Evolutionary conservation across 1,140 invertebrate species (phyloP).

Genomic region (Bombus fervidus): DNA sequence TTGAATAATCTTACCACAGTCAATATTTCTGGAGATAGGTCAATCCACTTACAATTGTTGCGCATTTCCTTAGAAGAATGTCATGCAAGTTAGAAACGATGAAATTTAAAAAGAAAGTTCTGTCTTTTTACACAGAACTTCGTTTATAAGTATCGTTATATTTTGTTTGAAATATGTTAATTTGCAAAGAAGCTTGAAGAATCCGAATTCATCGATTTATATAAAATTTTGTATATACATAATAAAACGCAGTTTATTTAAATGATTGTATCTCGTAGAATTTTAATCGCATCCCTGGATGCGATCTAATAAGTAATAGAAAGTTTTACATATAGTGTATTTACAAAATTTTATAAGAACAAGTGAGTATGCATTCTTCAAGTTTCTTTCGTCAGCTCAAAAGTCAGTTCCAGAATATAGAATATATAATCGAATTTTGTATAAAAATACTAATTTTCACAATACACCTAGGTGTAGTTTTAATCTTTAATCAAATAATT

Average conservation of each 20-base stretch:
- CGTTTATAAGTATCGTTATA: slow-evolving; percentile 28
- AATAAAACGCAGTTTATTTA: background rate
- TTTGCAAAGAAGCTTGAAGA: background rate
- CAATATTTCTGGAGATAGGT: slow-evolving; percentile 35
- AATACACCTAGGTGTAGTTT: slow-evolving; percentile 5
- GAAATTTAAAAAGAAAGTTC: slow-evolving; percentile 14
- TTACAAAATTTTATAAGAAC: slow-evolving; percentile 7
- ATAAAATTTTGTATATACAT: background rate
- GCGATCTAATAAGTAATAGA: background rate
- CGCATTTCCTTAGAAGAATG: slow-evolving; percentile 2
- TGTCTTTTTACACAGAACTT: slow-evolving; percentile 6
- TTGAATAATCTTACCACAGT: slow-evolving; percentile 37
- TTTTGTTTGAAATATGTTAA: slow-evolving; percentile 32
- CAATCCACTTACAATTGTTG: slow-evolving; percentile 39
- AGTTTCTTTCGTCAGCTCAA: background rate
- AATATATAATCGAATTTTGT: slow-evolving; percentile 28
- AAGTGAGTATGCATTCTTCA: background rate
- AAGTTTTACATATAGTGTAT: background rate
- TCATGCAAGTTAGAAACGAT: slow-evolving; percentile 12
- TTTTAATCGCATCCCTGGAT: background rate
- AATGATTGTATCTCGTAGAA: background rate
- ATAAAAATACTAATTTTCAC: slow-evolving; percentile 43
- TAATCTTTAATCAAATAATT: background rate
- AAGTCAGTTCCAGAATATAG: slow-evolving; percentile 17
- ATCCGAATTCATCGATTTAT: background rate